These are phyloP conservation scores for Pasiphila rectangulata DNA, from an alignment of 2,888 invertebrate genomes.

Conservation along the genomic window DNA sequence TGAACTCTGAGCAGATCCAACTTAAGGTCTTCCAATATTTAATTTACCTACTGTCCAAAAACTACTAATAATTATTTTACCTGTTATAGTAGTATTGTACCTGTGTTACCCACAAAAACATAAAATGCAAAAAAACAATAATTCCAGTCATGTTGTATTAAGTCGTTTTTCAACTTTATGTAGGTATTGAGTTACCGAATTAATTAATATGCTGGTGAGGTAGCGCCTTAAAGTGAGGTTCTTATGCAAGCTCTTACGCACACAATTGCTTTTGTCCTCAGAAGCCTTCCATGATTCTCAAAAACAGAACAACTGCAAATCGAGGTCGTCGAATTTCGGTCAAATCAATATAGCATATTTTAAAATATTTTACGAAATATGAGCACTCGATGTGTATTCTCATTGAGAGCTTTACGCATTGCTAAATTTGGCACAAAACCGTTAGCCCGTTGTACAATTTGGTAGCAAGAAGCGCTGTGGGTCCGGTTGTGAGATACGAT, in stretches of 20 bases:
- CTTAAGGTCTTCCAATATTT: too few species aligned
- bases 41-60: too few species aligned
- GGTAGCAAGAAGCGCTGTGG: too few species aligned
- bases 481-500: neutral
- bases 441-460: neutral
- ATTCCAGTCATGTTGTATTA: constrained; percentile 9
- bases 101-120: too few species aligned
- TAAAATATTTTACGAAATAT: constrained; percentile 7
- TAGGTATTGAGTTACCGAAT: neutral
- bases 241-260: constrained; percentile 63
- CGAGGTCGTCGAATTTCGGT: constrained; percentile 34
- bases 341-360: constrained; percentile 25
- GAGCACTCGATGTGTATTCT: constrained; percentile 1
- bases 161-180: constrained; percentile 5
- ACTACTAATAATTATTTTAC: too few species aligned
- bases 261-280: constrained; percentile 25
- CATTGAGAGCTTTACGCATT: constrained; percentile 14
- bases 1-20: too few species aligned
- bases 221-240: constrained; percentile 40
- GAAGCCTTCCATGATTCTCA: constrained; percentile 45
- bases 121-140: too few species aligned
- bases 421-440: constrained; percentile 3
- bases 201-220: constrained; percentile 52
- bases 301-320: constrained; percentile 33
- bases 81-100: too few species aligned